Evolutionary conservation across 2,888 invertebrate genomes (phyloP), one percentile per base, ranked within the genome.

Genomic region (Lasioglossum leucozonium): DNA sequence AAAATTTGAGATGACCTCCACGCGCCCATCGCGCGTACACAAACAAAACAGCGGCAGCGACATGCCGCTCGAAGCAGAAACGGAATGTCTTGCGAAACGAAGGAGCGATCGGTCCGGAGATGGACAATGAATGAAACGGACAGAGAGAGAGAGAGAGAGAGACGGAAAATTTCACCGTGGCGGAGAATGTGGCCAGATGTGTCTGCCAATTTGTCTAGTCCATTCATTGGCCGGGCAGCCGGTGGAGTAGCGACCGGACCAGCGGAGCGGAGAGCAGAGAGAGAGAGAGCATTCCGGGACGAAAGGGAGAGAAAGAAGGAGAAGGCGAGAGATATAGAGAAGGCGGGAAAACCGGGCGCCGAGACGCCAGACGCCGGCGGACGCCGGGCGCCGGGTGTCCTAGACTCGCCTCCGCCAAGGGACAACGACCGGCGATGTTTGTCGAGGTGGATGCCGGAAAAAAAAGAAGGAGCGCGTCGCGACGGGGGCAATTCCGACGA

Each of bases 381-480:
- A 91, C 86, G 91, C 86, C 87, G 88, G 93, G 92, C 93, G 93
- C 93, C 93, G 90, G 75, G 85, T 88, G 84, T 93, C 93, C 93
- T 93, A 93, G 93, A 93, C 93, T 89, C 88, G 84, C 62, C 88
- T n/a, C n/a, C n/a, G n/a, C n/a, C n/a, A n/a, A n/a, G 88, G 92
- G 92, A 93, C 93, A 92, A 93, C 93, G 93, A 91, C 93, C 93
- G 90, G 30, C 86, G 90, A 84, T 88, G 87, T 90, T 90, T 91
- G 87, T 87, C 90, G 87, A 78, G 75, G 77, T 71, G 81, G 83
- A 88, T 80, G 87, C 74, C 71, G 16, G 79, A 79, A 80, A 65
- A 22, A 22, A 47, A 34, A 11, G 67, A 65, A 34, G 11, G 67
- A 65, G 67, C 82, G 58, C 79, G 55, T 5, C 58, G 13, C 79